Evolutionary conservation across 2,797 vertebrate species (phyloP).

Genomic region (Bovichtus variegatus): DNA sequence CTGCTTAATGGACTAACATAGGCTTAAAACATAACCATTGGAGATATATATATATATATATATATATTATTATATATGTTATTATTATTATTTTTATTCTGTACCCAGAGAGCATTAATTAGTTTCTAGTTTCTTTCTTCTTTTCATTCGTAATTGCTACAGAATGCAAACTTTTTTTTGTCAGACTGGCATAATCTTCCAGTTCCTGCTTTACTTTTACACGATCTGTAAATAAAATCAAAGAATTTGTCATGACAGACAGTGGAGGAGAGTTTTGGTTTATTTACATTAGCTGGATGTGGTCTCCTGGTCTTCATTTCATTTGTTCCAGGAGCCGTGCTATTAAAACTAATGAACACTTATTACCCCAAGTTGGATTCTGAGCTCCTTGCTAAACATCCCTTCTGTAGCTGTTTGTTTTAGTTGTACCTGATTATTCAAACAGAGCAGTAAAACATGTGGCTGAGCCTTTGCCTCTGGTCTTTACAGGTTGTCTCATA

Average conservation of each 20-base stretch:
- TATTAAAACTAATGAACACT: constrained; percentile 84
- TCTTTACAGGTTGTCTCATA: constrained; percentile 79
- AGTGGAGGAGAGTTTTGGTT: constrained; percentile 67
- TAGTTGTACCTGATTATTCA: constrained; percentile 83
- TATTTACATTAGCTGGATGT: constrained; percentile 78
- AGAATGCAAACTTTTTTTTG: constrained; percentile 40
- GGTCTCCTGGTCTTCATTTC: constrained; percentile 75
- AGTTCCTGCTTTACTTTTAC: constrained; percentile 34
- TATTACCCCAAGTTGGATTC: constrained; percentile 78
- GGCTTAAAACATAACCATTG: constrained; percentile 42
- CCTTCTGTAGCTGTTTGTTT: constrained; percentile 81
- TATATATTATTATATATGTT: too few relatives aligned
- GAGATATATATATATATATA: constrained; percentile 41
- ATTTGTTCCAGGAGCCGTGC: constrained; percentile 75
- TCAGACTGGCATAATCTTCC: constrained; percentile 13
- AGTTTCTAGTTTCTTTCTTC: too few relatives aligned
- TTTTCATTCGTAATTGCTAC: too few relatives aligned
- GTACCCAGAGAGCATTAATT: too few relatives aligned
- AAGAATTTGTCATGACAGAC: constrained; percentile 55
- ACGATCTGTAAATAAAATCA: constrained; percentile 49
- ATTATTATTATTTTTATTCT: too few relatives aligned
- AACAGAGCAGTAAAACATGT: constrained; percentile 80
- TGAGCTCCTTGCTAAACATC: constrained; percentile 78
- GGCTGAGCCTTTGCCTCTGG: constrained; percentile 71
- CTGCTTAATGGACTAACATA: constrained; percentile 54